Conservation (phyloP, 2,113 vertebrate genomes). For the Syngnathus scovelli region DNA sequence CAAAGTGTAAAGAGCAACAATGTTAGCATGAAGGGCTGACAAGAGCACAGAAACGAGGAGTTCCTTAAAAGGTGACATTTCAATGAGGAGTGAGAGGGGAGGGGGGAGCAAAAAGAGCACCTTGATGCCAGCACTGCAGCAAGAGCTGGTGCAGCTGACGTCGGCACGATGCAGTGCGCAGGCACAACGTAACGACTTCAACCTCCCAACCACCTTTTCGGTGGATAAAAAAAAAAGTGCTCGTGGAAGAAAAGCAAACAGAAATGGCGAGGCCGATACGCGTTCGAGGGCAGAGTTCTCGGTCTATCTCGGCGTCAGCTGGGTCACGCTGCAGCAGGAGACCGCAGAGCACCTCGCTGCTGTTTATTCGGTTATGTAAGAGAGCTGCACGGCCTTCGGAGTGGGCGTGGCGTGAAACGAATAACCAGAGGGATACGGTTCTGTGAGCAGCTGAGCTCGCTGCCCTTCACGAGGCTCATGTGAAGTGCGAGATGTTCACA, state of each 20-base stretch:
- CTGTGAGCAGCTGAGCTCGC: constrained; percentile 18
- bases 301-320: constrained; percentile 10
- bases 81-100: not conserved
- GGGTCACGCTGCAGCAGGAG: constrained; percentile 51
- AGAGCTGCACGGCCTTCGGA: constrained; percentile 20
- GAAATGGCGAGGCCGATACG: constrained; percentile 40
- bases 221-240: not conserved
- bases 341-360: constrained; percentile 39
- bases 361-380: constrained; percentile 64
- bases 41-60: constrained; percentile 17
- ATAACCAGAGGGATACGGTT: constrained; percentile 5
- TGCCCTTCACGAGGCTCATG: constrained; percentile 6
- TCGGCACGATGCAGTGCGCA: constrained; percentile 18
- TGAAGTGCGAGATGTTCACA: constrained; percentile 12
- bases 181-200: constrained; percentile 19
- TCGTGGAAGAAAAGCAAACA: constrained; percentile 34
- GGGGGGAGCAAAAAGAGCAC: constrained; percentile 13
- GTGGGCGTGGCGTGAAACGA: not conserved
- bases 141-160: constrained; percentile 36
- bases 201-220: constrained; percentile 29
- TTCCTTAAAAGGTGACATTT: constrained; percentile 30
- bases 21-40: constrained; percentile 26
- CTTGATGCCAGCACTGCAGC: constrained; percentile 60
- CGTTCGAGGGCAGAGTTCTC: constrained; percentile 46
- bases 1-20: constrained; percentile 25